phyloP scores from a whole-genome alignment of 2,797 vertebrate genomes.

The Tympanoctomys barrerae region DNA sequence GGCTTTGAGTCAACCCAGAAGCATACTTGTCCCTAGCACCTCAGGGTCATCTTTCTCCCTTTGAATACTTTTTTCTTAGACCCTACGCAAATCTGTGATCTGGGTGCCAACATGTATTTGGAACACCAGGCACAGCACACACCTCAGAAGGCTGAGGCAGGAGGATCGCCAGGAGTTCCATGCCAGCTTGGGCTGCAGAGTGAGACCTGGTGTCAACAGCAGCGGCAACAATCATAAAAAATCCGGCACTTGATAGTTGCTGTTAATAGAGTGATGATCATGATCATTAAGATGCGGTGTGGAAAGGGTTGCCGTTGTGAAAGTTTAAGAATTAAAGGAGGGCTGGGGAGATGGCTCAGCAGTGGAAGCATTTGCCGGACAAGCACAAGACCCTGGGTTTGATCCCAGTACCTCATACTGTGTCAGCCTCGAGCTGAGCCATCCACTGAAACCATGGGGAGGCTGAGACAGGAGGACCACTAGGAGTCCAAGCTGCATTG shows the following conservation, averaged over 20 bases:
- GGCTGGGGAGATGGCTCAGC: too few species aligned
- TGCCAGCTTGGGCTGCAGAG: background rate
- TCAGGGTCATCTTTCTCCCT: background rate
- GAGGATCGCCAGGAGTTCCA: background rate
- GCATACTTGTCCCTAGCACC: too few species aligned
- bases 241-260: too few species aligned
- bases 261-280: fast-evolving
- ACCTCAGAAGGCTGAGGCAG: background rate
- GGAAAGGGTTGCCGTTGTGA: background rate
- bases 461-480: too few species aligned
- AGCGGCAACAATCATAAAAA: background rate
- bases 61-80: background rate
- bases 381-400: too few species aligned
- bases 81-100: background rate
- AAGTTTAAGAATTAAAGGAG: conserved; percentile 3
- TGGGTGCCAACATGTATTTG: background rate
- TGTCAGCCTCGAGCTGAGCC: too few species aligned
- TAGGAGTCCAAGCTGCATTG: too few species aligned
- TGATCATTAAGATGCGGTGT: background rate
- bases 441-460: too few species aligned
- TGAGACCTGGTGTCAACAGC: background rate
- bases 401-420: too few species aligned
- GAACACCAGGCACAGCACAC: background rate
- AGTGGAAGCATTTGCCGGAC: too few species aligned
- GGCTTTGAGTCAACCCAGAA: background rate